Evolutionary conservation across 2,888 invertebrate species (phyloP), one percentile per base, ranked within the genome.

Genomic region (Germaria angustata): DNA sequence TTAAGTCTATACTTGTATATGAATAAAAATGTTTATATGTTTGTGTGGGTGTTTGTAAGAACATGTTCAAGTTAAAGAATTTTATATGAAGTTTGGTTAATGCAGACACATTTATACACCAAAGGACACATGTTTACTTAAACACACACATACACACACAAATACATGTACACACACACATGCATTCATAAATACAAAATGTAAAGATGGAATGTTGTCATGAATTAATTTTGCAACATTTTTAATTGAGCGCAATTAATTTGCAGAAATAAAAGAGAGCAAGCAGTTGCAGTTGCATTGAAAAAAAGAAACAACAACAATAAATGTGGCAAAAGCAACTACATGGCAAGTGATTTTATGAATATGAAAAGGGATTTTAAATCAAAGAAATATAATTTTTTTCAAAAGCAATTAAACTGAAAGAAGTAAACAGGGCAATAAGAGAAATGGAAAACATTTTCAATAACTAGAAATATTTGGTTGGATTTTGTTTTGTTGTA

Each of bases 221-320:
- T 78, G 88, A 89, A 89, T 89, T 89, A 89, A 89, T 89, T 89
- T 89, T 89, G 89, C 89, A 89, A 89, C 89, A 89, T 89, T 89
- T 89, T 89, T 89, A 89, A 89, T 89, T 89, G 89, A 89, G 89
- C 89, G 89, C 89, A 89, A 89, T 89, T 89, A 89, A 89, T 89
- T 88, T 85, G 87, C 88, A 87, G 88, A 89, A 82, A 79, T 65
- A 87, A 88, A 66, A 69, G 51, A 36, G 61, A 61, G 7, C 24
- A 24, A 53, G 7, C 17, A 24, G 22, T 34, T 39, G 28, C 28
- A 28, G 6, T 28, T 3, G 1, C 22, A n/a, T n/a, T n/a, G n/a
- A n/a, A n/a, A n/a, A n/a, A n/a, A n/a, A n/a, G n/a, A n/a, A 53
- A 53, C 11, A 53, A 57, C 22, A 20, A 24, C 8, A 71, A 61